Evolutionary conservation across 2,888 invertebrate species (phyloP).

Genomic region (Perdita meconis): DNA sequence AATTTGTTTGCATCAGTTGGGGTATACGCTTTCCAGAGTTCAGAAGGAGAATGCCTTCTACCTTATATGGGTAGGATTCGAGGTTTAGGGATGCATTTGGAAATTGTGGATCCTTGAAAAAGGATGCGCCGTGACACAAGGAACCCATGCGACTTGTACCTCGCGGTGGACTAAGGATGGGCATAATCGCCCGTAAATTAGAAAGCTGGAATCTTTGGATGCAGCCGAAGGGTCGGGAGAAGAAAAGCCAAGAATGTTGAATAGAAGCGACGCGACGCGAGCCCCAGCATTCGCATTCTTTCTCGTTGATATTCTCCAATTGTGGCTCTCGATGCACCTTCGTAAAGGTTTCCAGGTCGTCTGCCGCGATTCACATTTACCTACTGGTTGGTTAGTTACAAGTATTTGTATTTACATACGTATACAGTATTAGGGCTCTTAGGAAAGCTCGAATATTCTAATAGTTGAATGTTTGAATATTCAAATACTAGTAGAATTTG

Average conservation of each 20-base stretch:
- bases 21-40: too few species aligned
- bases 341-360: conserved; percentile 61
- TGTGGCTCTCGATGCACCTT: conserved; percentile 48
- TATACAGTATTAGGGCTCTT: too few species aligned
- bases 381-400: too few species aligned
- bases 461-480: too few species aligned
- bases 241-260: conserved; percentile 53
- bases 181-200: conserved; percentile 40
- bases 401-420: too few species aligned
- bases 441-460: too few species aligned
- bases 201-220: conserved; percentile 44
- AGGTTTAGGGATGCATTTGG: conserved; percentile 7
- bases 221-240: conserved; percentile 6
- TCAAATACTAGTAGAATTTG: too few species aligned
- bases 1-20: too few species aligned
- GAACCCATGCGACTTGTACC: not conserved
- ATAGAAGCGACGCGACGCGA: conserved; percentile 32
- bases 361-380: conserved; percentile 50
- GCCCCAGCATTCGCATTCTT: conserved; percentile 52
- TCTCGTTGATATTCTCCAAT: conserved; percentile 59
- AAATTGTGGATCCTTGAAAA: not conserved
- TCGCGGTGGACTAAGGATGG: not conserved
- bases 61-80: too few species aligned
- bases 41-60: too few species aligned
- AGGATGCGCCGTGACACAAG: not conserved